Evolutionary conservation across 2,888 invertebrate species (phyloP), one percentile per base, ranked within the genome.

Genomic region (Polydrusus tereticollis): DNA sequence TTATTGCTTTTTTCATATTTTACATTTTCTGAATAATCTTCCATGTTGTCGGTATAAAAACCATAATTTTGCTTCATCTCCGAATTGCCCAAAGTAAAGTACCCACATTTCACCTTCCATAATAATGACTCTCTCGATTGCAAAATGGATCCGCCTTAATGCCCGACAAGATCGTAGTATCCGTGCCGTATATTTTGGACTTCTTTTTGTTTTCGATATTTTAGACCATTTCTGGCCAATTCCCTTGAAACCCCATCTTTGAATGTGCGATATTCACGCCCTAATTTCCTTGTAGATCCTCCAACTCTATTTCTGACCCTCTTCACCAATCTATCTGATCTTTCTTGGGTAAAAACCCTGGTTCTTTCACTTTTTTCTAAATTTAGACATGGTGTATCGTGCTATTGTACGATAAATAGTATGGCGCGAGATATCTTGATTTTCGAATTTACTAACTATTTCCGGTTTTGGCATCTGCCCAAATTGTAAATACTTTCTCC

Each of bases 21-120:
- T 45, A 66, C 58, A 41, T 58, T 58, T 26, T 59, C 55, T 23
- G 50, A 41, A 36, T 50, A 29, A 1, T 69, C 21, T 60, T 50
- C 50, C 36, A 69, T 20, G 36, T 62, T 64, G 8, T 16, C 8
- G 18, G 16, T 47, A 52, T 52, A 52, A 50, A 26, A 50, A 63
- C 36, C 64, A 50, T 52, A 50, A 18, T 64, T 52, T 29, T 29
- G n/a, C 50, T 64, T 50, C 8, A 50, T 21, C 23, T 45, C 36
- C 14, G 29, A 64, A 16, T 50, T 50, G 36, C 18, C 55, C 33
- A 60, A n/a, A 47, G 16, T 47, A 16, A 47, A 47, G 47, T 16
- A 47, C 18, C n/a, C n/a, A n/a, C n/a, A 14, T 47, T 47, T 16
- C 18, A 16, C 16, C 47, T n/a, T 47, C 18, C 47, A 47, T 12